Base-by-base conservation (phyloP, 2,113 vertebrate species). In the Struthio camelus region DNA sequence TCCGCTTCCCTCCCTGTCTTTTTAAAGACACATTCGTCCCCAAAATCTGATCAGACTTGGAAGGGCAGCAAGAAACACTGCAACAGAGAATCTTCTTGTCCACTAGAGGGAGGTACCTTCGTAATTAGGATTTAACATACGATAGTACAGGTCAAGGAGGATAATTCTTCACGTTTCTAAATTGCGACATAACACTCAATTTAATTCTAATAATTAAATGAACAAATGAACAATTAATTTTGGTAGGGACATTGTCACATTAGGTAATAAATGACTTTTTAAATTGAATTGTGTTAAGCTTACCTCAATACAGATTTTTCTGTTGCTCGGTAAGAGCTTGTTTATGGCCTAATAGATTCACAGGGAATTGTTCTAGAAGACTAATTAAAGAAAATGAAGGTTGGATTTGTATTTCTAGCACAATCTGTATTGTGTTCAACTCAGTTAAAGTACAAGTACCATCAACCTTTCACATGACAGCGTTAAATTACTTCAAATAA, bases 311-410 rank as follows among this genome's bases (percentile, higher is more conserved):
- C 58, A 97, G 69, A 91, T 66, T 96, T 96, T 96, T 93, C 70
- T 67, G 56, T 95, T 97, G 53, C 94, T 97, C 97, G 97, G 80
- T 98, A 96, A 96, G 96, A 94, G 24, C 76, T 82, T 91, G 75
- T 65, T 91, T 93, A 91, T 80, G 50, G 64, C 69, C 94, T 89
- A 95, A 90, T 66, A 90, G 48, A 85, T 67, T 96, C 91, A 87
- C 56, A 93, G 87, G 94, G 96, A 98, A 96, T 97, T 93, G 91
- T 87, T 96, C 87, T 80, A 91, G 87, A 87, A 77, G 32, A 96
- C 90, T 95, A 97, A 95, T 94, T 89, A 95, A 90, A 94, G 91
- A 84, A 94, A 96, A 96, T 73, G 75, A 96, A 97, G 80, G 59
- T 96, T 94, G 96, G 76, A 42, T 94, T 87, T 87, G 70, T 94